Evolutionary conservation across 2,888 invertebrate genomes (phyloP).

Genomic region (Myathropa florea): DNA sequence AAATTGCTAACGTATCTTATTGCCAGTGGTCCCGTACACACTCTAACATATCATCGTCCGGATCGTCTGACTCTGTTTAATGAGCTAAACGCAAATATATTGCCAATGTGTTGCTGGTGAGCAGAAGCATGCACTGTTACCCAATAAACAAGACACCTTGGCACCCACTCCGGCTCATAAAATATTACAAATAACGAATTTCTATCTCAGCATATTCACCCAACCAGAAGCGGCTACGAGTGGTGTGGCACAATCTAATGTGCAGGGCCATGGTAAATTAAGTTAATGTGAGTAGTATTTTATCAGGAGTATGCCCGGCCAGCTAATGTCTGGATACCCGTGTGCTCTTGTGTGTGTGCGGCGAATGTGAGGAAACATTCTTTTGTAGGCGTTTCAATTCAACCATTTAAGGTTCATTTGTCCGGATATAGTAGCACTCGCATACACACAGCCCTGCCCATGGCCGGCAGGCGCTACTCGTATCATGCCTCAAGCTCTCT

Average conservation of each 20-base stretch:
- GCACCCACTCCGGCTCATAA: constrained; percentile 4
- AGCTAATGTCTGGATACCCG: background rate
- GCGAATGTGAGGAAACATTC: constrained; percentile 6
- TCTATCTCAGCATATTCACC: constrained; percentile 47
- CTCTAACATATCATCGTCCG: background rate
- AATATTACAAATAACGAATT: constrained; percentile 42
- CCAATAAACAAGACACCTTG: constrained; percentile 22
- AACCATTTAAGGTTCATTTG: constrained; percentile 66
- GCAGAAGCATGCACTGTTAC: constrained; percentile 27
- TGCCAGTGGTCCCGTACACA: background rate
- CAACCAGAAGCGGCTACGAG: constrained; percentile 8
- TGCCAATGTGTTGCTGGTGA: constrained; percentile 27
- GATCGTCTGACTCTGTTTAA: constrained; percentile 18
- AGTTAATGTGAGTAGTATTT: constrained; percentile 54
- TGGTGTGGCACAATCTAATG: background rate
- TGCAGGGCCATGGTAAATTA: constrained; percentile 47
- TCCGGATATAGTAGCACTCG: constrained; percentile 11
- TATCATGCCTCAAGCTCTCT: background rate
- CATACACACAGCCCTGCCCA: constrained; percentile 24
- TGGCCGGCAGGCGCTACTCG: constrained; percentile 12
- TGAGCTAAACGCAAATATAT: constrained; percentile 48
- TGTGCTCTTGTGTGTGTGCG: background rate
- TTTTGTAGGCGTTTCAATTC: constrained; percentile 54
- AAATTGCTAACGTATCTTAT: background rate
- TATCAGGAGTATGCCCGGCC: constrained; percentile 29